Conservation (phyloP, 1,140 invertebrate genomes). For the Medauroidea extradentata region DNA sequence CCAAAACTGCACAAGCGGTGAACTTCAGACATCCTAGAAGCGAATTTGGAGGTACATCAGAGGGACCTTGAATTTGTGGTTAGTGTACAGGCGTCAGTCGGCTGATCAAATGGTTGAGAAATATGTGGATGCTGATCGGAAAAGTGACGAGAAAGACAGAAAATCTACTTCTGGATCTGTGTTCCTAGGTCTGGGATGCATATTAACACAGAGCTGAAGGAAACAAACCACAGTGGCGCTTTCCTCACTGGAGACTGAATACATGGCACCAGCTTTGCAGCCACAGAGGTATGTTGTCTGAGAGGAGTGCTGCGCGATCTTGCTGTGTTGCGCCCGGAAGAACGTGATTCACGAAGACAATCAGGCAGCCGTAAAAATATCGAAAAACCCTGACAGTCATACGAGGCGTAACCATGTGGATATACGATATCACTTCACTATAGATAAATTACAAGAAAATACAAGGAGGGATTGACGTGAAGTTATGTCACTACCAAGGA, state of each 20-base stretch:
- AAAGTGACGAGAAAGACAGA: neutral
- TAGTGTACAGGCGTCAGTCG: too few relatives aligned
- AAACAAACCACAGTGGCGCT: constrained; percentile 32
- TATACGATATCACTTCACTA: neutral
- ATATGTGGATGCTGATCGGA: too few relatives aligned
- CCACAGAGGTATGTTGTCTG: constrained; percentile 28
- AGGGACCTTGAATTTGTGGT: too few relatives aligned
- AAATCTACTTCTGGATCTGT: constrained; percentile 21
- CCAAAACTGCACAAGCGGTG: too few relatives aligned
- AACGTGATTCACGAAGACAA: constrained; percentile 21
- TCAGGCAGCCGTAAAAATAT: constrained; percentile 14
- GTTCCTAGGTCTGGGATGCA: constrained; percentile 14
- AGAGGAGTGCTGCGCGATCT: constrained; percentile 23
- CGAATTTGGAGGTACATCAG: too few relatives aligned
- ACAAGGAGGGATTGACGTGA: too few relatives aligned
- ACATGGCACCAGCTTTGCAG: constrained; percentile 18
- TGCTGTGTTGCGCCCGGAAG: neutral
- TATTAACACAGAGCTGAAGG: constrained; percentile 19
- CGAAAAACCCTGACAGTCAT: constrained; percentile 17
- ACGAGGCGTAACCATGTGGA: constrained; percentile 20
- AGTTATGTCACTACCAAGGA: too few relatives aligned
- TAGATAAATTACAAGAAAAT: too few relatives aligned
- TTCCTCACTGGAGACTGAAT: constrained; percentile 36
- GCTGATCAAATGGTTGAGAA: too few relatives aligned
- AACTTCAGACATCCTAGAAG: too few relatives aligned